Percentiles rank a stretch among this genome's conserved stretches.
phyloP scores from a whole-genome alignment of 2,113 vertebrate genomes.

The Chaetodon auriga region DNA sequence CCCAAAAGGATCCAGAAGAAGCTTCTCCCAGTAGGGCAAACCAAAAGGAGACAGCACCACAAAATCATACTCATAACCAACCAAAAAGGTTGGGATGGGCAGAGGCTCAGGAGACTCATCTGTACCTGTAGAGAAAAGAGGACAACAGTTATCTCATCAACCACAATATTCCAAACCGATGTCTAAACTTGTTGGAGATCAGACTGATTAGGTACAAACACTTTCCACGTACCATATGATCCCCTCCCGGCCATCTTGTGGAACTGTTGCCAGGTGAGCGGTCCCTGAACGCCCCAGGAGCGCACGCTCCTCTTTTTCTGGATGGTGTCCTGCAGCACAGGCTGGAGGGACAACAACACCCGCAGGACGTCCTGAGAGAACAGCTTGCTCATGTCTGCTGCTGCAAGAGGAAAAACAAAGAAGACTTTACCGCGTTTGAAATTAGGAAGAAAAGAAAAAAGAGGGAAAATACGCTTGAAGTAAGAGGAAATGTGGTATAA shows the following conservation, averaged over 20 bases:
- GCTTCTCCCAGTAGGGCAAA: constrained; percentile 98
- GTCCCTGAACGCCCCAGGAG: constrained; percentile 97
- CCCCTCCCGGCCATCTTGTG: constrained; percentile 99
- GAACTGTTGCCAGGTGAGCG: constrained; percentile 99
- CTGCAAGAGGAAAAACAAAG: constrained; percentile 64
- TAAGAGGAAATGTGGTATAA: not conserved
- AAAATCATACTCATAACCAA: constrained; percentile 97
- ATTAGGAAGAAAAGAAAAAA: not conserved
- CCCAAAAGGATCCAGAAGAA: constrained; percentile 96
- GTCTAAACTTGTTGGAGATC: not conserved
- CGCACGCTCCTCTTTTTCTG: constrained; percentile 98
- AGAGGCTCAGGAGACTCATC: constrained; percentile 99
- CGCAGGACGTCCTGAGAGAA: constrained; percentile 98
- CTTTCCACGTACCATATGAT: constrained; percentile 89
- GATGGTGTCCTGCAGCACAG: constrained; percentile 97
- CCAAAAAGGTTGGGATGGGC: constrained; percentile 97
- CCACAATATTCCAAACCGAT: not conserved
- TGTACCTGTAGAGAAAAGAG: constrained; percentile 86
- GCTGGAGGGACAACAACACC: constrained; percentile 96
- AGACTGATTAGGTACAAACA: not conserved
- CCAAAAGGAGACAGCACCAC: constrained; percentile 98
- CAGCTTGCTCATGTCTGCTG: constrained; percentile 93
- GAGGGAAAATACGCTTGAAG: not conserved
- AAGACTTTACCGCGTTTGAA: not conserved
- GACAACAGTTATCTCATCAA: not conserved